Percentiles rank a stretch among this genome's conserved stretches.
These are phyloP conservation scores for Esperia sulphurella DNA, from an alignment of 2,888 invertebrate genomes.

Conservation along the genomic window DNA sequence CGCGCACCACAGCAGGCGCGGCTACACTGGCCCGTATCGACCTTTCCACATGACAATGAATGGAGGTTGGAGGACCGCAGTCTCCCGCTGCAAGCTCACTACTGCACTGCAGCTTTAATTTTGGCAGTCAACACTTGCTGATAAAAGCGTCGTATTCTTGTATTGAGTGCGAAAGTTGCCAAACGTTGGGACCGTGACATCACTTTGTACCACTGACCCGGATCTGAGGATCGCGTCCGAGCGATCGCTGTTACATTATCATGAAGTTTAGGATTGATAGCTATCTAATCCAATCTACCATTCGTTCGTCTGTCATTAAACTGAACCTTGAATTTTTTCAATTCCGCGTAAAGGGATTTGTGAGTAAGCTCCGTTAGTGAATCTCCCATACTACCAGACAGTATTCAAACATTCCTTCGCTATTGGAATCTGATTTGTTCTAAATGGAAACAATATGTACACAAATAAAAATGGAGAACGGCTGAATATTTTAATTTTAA, in stretches of 20 bases:
- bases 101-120: constrained; percentile 78
- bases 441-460: too few species aligned
- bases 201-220: constrained; percentile 37
- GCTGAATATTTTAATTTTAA: too few species aligned
- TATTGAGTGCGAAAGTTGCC: not conserved
- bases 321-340: too few species aligned
- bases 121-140: constrained; percentile 41
- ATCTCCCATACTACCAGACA: too few species aligned
- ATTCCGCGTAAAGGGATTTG: too few species aligned
- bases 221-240: constrained; percentile 24
- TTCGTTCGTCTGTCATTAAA: too few species aligned
- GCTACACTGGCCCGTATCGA: constrained; percentile 63
- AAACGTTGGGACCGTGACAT: not conserved
- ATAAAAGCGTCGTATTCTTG: not conserved
- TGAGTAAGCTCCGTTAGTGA: too few species aligned
- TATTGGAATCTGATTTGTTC: too few species aligned
- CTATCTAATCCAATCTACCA: too few species aligned
- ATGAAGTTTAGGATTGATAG: not conserved
- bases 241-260: constrained; percentile 10
- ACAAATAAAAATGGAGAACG: too few species aligned
- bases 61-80: constrained; percentile 56
- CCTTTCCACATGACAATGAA: constrained; percentile 61
- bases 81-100: constrained; percentile 65
- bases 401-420: too few species aligned
- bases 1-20: constrained; percentile 53